These are phyloP conservation scores for Drosophila burlai DNA, from an alignment of 1,140 invertebrate genomes.

Conservation along the genomic window DNA sequence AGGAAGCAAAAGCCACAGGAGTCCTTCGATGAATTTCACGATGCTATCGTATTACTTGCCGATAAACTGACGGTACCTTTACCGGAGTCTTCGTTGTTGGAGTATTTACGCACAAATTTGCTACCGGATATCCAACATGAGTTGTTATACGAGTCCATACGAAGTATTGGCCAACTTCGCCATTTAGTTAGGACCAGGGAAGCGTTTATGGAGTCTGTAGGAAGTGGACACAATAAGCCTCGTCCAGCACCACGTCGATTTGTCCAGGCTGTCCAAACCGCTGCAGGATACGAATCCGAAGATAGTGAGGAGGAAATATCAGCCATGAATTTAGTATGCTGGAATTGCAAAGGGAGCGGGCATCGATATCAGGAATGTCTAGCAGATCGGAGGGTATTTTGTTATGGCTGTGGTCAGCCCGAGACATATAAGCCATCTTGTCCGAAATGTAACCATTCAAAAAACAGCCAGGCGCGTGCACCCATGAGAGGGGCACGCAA, in stretches of 20 bases:
- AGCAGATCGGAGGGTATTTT: background rate
- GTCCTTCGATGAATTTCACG: background rate
- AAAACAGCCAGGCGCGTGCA: background rate
- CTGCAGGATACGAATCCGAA: too few species aligned
- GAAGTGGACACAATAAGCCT: background rate
- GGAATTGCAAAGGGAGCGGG: background rate
- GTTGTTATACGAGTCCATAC: background rate
- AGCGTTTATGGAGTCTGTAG: background rate
- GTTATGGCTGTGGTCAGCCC: background rate
- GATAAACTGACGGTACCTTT: background rate
- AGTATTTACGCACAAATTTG: background rate
- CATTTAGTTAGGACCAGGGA: background rate
- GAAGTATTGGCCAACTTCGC: background rate
- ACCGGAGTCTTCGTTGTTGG: background rate
- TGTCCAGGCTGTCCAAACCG: background rate
- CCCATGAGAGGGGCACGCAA: background rate
- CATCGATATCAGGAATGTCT: background rate
- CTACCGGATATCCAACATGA: background rate
- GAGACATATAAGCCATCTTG: background rate
- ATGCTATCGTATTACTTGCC: background rate
- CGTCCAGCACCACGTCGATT: background rate
- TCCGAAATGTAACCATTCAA: background rate
- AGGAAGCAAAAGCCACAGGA: background rate
- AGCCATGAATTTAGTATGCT: background rate
- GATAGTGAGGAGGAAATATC: background rate